These are phyloP conservation scores for Sylvicola cinctus DNA, from an alignment of 2,888 invertebrate species.

Conservation along the genomic window DNA sequence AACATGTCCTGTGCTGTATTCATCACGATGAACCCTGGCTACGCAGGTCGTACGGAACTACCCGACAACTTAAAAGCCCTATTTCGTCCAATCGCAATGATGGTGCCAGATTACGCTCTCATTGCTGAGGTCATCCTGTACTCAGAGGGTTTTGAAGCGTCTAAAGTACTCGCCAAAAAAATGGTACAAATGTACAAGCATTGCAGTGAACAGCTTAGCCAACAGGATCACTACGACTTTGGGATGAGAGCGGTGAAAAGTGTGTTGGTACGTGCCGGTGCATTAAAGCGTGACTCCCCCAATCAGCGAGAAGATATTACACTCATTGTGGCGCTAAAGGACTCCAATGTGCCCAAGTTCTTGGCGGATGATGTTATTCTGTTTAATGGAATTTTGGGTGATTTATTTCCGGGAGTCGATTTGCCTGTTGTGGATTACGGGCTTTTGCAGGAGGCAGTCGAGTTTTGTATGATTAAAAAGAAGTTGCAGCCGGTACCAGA, in stretches of 20 bases:
- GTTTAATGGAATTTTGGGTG: slow-evolving; percentile 74
- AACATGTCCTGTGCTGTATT: slow-evolving; percentile 65
- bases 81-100: slow-evolving; percentile 76
- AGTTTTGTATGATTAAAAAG: slow-evolving; percentile 28
- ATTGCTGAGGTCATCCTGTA: slow-evolving; percentile 87
- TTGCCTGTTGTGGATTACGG: slow-evolving; percentile 66
- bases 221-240: slow-evolving; percentile 84
- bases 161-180: slow-evolving; percentile 67
- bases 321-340: slow-evolving; percentile 63
- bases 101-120: slow-evolving; percentile 77
- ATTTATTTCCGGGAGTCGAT: slow-evolving; percentile 67
- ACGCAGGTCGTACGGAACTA: slow-evolving; percentile 72
- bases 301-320: slow-evolving; percentile 69
- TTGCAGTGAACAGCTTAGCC: slow-evolving; percentile 76
- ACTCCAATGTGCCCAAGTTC: slow-evolving; percentile 82
- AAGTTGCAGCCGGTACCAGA: slow-evolving; percentile 44
- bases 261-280: slow-evolving; percentile 79
- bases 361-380: slow-evolving; percentile 63
- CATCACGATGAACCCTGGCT: slow-evolving; percentile 85
- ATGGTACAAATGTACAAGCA: slow-evolving; percentile 88
- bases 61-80: slow-evolving; percentile 76
- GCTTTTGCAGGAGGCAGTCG: slow-evolving; percentile 43
- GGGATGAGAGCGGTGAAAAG: slow-evolving; percentile 89
- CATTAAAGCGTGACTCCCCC: slow-evolving; percentile 65
- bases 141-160: slow-evolving; percentile 81